Evolutionary conservation across 2,888 invertebrate species (phyloP).

Genomic region (Drosophila melanosoma): DNA sequence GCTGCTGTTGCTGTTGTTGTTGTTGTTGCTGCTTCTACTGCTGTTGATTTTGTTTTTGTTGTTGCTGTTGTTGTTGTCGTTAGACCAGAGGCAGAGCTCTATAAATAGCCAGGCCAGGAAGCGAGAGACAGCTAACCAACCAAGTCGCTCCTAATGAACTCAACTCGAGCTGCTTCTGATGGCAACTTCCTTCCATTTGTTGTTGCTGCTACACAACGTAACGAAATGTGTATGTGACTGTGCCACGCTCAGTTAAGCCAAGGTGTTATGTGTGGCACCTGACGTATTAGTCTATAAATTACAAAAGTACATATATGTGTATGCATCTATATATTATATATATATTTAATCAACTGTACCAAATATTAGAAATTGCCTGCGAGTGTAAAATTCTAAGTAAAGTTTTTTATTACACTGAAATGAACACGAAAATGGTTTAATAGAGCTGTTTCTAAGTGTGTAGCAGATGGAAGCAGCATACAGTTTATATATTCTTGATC

Average conservation of each 20-base stretch:
- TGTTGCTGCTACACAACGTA: conserved; percentile 49
- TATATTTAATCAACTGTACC: not conserved
- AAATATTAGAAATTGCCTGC: too few relatives aligned
- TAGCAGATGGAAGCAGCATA: not conserved
- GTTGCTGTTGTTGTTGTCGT: not conserved
- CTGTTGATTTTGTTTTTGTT: not conserved
- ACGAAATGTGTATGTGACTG: conserved; percentile 22
- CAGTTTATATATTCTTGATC: not conserved
- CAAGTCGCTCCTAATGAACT: conserved; percentile 66
- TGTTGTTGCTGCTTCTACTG: not conserved
- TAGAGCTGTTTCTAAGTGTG: not conserved
- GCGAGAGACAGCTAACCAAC: conserved; percentile 25
- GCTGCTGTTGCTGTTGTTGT: not conserved
- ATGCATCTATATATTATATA: not conserved
- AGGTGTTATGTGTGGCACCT: conserved; percentile 14
- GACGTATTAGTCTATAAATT: not conserved
- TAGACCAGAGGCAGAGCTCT: not conserved
- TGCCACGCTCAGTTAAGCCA: conserved; percentile 22
- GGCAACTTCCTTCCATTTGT: conserved; percentile 71
- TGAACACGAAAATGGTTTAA: not conserved
- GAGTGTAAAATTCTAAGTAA: not conserved
- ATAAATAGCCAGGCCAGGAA: conserved; percentile 12
- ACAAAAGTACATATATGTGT: not conserved
- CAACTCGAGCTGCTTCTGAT: conserved; percentile 55
- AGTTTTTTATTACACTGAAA: not conserved